phyloP scores from a whole-genome alignment of 2,113 vertebrate species.

The Forbesichthys agassizii region DNA sequence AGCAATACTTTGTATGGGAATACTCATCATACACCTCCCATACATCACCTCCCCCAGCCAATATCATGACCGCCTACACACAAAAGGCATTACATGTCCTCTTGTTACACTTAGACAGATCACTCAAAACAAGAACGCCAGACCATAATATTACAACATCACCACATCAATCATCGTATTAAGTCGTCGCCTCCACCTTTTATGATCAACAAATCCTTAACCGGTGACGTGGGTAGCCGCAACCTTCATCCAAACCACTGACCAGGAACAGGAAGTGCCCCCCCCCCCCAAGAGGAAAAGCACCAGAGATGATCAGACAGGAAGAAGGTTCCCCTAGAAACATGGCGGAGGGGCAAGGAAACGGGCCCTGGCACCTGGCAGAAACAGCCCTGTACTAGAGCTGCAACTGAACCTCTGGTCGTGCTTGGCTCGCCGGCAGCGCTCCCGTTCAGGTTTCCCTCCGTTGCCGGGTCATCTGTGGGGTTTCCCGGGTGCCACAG shows the following conservation, averaged over 20 bases:
- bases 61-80: too few species aligned
- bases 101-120: background rate
- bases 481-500: conserved; percentile 39
- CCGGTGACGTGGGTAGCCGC: background rate
- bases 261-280: background rate
- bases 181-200: conserved; percentile 20
- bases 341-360: conserved; percentile 31
- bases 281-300: conserved; percentile 5
- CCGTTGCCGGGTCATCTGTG: conserved; percentile 46
- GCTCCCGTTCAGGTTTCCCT: conserved; percentile 32
- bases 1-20: too few species aligned
- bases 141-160: background rate
- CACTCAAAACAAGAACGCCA: conserved; percentile 10
- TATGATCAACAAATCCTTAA: conserved; percentile 5
- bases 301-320: conserved; percentile 22
- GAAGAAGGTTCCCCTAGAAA: conserved; percentile 18
- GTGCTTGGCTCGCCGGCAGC: conserved; percentile 67
- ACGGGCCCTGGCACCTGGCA: conserved; percentile 71
- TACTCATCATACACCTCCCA: too few species aligned
- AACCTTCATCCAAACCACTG: conserved; percentile 14
- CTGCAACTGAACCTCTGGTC: conserved; percentile 77
- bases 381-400: conserved; percentile 67
- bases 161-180: background rate
- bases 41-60: too few species aligned
- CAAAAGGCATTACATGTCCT: background rate